Evolutionary conservation across 2,797 vertebrate species (phyloP), one percentile per base, ranked within the genome.

Genomic region (Emys orbicularis): DNA sequence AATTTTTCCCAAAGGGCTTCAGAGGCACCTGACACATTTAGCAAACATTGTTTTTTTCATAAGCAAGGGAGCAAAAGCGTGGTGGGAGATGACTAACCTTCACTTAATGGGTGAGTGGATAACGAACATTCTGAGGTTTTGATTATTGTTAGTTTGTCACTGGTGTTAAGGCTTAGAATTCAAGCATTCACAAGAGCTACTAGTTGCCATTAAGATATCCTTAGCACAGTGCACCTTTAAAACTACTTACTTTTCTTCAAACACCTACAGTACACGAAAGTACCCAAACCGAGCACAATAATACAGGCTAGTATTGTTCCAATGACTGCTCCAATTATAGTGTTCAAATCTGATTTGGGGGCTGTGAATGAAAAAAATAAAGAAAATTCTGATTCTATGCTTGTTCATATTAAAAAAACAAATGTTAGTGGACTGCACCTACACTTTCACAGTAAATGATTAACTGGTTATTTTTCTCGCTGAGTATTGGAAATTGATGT

Each of bases 361-460:
- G 3, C 91, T 88, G 56, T 95, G 90, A 95, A 92, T 96, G 88
- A 81, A 81, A 92, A 93, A 94, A 94, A 93, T 89, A 81, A 88
- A 54, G 37, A 31, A 44, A 74, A 1, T 86, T 95, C 23, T 85
- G 37, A n/a, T 88, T 37, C 3, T 68, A 2, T 50, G 65, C 10
- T 50, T 49, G 44, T 44, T 77, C 23, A 5, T 77, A 16, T 77
- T 47, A 23, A 19, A 72, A 72, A 49, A 19, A 41, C 41, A 13
- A 15, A 79, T 34, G 18, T 52, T 31, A 68, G 59, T 2, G 1
- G 90, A 76, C 54, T 92, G 84, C 84, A 88, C 76, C 59, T 92
- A 57, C 37, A 21, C n/a, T 23, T 41, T 37, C 65, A 72, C 65
- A 72, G n/a, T 72, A 72, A 72, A n/a, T 68, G n/a, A n/a, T n/a